Base-by-base conservation (phyloP, 2,113 vertebrate species). In the Elaphurus davidianus region DNA sequence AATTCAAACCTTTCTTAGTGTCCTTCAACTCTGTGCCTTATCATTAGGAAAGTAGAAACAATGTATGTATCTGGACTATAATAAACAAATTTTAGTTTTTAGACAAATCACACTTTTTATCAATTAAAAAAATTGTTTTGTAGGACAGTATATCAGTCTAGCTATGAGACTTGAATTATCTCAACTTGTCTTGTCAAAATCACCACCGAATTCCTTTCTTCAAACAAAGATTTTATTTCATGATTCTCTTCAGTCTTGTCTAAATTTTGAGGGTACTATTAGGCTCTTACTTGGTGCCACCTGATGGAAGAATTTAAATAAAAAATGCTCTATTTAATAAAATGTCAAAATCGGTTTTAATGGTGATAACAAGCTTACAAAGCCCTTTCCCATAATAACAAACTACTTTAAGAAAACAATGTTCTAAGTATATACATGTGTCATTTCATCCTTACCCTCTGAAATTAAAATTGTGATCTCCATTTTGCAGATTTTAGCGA, bases 261-360 rank as follows among this genome's bases (percentile, higher is more conserved):
- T 91, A 96, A 93, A 86, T 74, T 90, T 94, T 94, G 27, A 88
- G 50, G 10, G 57, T 89, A 92, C 3, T 45, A 14, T 54, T 95
- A 93, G 40, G 57, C 86, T 96, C 60, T 86, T 93, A 95, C 83
- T 89, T 97, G 81, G 76, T 93, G 36, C 47, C 50, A 96, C n/a
- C 40, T 87, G 87, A 87, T 64, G 40, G 71, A 81, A 95, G 19
- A 95, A 87, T 45, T 92, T 95, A 90, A 96, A 96, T 57, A 88
- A 76, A 97, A 93, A 94, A 60, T 15, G 79, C 2, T 27, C 57
- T 76, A 45, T 55, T 83, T 60, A 50, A 71, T 59, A 78, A 98
- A 90, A 97, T 88, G 17, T 62, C 55, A 90, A 95, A 92, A 57
- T 88, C 15, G 74, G 43, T 84, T 64, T 82, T 90, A 40, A 82